Evolutionary conservation across 2,113 vertebrate genomes (phyloP).

Genomic region (Choloepus hoffmanni): DNA sequence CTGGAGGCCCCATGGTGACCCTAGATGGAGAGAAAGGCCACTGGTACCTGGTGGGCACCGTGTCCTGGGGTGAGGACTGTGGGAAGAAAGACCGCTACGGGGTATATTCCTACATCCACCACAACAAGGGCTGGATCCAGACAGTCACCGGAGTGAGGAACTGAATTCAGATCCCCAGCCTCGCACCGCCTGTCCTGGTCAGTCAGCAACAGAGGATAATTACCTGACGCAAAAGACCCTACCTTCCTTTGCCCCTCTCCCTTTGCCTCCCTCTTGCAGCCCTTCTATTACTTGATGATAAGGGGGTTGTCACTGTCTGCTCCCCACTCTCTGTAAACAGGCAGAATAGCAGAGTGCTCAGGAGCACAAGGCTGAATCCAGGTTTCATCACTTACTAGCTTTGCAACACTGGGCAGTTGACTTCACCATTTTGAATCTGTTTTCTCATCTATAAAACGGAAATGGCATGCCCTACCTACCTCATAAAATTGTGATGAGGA

Average conservation of each 20-base stretch:
- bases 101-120: conserved; percentile 83
- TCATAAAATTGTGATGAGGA: conserved; percentile 29
- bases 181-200: background rate
- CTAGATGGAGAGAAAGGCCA: conserved; percentile 53
- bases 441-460: background rate
- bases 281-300: background rate
- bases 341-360: background rate
- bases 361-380: background rate
- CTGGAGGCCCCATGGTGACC: conserved; percentile 87
- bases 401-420: background rate
- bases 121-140: conserved; percentile 83
- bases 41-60: conserved; percentile 83
- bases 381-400: background rate
- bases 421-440: background rate
- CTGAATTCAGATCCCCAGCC: conserved; percentile 10
- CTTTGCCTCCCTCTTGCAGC: background rate
- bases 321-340: background rate
- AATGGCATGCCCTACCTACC: conserved; percentile 64
- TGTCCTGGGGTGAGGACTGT: conserved; percentile 87
- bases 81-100: conserved; percentile 84
- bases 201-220: background rate
- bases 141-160: conserved; percentile 66
- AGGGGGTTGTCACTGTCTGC: background rate
- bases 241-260: background rate
- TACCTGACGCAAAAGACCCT: background rate